Evolutionary conservation across 2,888 invertebrate genomes (phyloP).

Genomic region (Campopleginae sp.): DNA sequence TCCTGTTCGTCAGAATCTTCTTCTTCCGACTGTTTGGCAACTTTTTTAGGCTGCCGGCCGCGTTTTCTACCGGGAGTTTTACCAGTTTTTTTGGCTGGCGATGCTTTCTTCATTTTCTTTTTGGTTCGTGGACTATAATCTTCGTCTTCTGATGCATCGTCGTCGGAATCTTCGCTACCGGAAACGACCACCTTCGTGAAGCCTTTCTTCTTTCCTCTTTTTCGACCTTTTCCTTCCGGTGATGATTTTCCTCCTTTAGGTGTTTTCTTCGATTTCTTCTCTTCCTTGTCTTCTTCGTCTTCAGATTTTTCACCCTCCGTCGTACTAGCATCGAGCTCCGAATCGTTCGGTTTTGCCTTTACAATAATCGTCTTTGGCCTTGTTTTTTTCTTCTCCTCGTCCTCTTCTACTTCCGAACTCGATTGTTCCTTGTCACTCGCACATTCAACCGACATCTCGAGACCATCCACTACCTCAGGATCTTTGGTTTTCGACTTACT

Average conservation of each 20-base stretch:
- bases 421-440: constrained; percentile 81
- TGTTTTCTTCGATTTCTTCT: constrained; percentile 61
- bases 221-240: constrained; percentile 65
- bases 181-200: constrained; percentile 70
- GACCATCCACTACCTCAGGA: constrained; percentile 78
- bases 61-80: constrained; percentile 71
- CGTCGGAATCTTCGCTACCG: constrained; percentile 75
- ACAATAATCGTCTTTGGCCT: constrained; percentile 80
- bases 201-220: constrained; percentile 71
- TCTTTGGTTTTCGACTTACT: constrained; percentile 69
- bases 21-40: constrained; percentile 64
- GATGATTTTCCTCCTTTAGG: constrained; percentile 56
- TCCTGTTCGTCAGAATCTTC: constrained; percentile 70
- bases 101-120: constrained; percentile 74
- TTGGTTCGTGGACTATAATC: constrained; percentile 79
- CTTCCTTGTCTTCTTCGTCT: constrained; percentile 61
- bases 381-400: constrained; percentile 70
- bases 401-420: constrained; percentile 74
- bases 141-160: constrained; percentile 78
- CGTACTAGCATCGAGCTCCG: constrained; percentile 79
- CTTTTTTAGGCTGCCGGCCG: constrained; percentile 68
- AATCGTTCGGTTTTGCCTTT: constrained; percentile 79
- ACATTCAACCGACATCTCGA: constrained; percentile 81
- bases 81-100: constrained; percentile 68
- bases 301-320: constrained; percentile 77